Conservation (phyloP, 2,888 invertebrate species). For the Sphaeridia pumilis region DNA sequence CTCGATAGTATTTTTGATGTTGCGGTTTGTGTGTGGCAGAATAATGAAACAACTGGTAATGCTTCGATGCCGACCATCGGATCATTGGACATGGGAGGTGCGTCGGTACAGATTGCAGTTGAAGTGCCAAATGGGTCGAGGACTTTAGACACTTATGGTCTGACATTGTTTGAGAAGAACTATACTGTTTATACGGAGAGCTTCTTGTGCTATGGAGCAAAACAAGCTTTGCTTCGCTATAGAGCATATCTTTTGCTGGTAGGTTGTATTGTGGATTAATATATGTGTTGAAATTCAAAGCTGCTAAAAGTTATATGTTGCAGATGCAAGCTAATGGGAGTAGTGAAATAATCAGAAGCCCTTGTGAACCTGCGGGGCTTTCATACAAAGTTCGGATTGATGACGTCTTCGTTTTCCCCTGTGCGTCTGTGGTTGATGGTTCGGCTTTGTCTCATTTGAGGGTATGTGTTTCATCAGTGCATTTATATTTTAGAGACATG, state of each 20-base stretch:
- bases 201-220: conserved; percentile 44
- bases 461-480: not conserved
- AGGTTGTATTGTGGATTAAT: conserved; percentile 16
- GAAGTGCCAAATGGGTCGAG: conserved; percentile 35
- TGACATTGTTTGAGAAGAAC: conserved; percentile 40
- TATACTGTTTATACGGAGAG: conserved; percentile 42
- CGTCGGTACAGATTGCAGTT: conserved; percentile 45
- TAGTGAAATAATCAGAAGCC: conserved; percentile 22
- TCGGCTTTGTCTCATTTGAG: not conserved
- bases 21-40: no score
- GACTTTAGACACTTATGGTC: conserved; percentile 21
- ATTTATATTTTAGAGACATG: no score
- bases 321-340: conserved; percentile 3
- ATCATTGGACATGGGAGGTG: conserved; percentile 45
- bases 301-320: no score
- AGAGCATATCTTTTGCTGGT: conserved; percentile 40
- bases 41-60: no score
- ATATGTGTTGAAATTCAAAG: no score
- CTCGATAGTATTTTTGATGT: no score
- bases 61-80: conserved; percentile 39
- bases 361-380: conserved; percentile 29
- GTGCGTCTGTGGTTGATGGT: conserved; percentile 2
- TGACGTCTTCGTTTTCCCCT: conserved; percentile 19
- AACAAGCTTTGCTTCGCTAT: conserved; percentile 40
- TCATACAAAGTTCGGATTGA: conserved; percentile 1